Evolutionary conservation across 2,113 vertebrate genomes (phyloP), one percentile per base, ranked within the genome.

Genomic region (Clarias gariepinus): DNA sequence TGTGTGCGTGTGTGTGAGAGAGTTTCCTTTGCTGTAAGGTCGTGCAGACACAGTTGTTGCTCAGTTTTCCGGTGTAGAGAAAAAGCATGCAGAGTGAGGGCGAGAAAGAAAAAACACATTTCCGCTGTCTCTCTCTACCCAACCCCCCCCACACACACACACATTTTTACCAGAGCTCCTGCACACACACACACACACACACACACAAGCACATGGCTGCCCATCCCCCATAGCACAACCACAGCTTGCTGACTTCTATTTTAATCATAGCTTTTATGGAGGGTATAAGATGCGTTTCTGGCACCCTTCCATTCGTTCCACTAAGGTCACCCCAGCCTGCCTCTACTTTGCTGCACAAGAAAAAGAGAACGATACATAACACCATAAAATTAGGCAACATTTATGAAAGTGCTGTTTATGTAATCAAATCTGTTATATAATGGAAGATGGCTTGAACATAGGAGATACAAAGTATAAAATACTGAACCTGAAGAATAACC

Each of bases 261-360:
- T 88, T 88, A 90, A 82, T 88, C 89, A 88, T 79, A 85, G 87
- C 91, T 89, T 91, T 90, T 91, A 89, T 90, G 85, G 85, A 88
- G 85, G 60, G 66, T 83, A 83, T 88, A 77, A 81, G 82, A 90
- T 88, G 84, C 84, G 71, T 88, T 90, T 81, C 86, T 90, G 91
- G 90, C 87, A 60, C 55, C 10, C 85, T 84, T 89, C 91, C 90
- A 90, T 81, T 52, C 55, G 77, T 64, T 77, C 41, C 76, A 89
- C 76, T 90, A 89, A 90, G 91, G 91, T 91, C 89, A 91, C 89
- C 87, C 74, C 73, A 63, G 73, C 18, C 76, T 82, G 81, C 74
- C 36, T 82, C 47, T 58, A 66, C 71, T 89, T 88, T 82, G 66
- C 81, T 81, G 73, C 74, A 69, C 41, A 69, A 78, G 83, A 66